Base-by-base conservation (phyloP, 2,797 vertebrate species). In the Sphenopsis melanotis region DNA sequence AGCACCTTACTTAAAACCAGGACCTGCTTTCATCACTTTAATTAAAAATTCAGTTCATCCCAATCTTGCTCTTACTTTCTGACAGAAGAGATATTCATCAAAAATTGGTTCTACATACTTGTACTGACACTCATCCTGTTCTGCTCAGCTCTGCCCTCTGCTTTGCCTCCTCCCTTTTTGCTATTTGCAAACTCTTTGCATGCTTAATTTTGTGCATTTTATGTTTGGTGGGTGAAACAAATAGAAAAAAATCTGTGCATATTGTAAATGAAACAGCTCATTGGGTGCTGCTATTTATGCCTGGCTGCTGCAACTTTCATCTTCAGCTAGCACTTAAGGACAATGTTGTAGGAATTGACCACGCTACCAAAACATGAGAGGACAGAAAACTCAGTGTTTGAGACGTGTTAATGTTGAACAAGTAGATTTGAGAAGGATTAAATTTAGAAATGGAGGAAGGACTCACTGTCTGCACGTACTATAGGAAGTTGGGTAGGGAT, bases 371-470 rank as follows among this genome's bases (percentile, higher is more conserved):
- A 83, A 55, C 21, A 47, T 0, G 1, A 44, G 39, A 65, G 53
- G 22, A 26, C 12, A 77, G 70, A 72, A 78, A 90, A 60, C 8
- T 65, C 44, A 34, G 15, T 27, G 32, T 50, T 81, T 69, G 68
- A 57, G 36, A 56, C 32, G 10, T 24, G 17, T 49, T 39, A 36
- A 24, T 91, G 75, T 32, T 79, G 61, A 85, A 30, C 17, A 34
- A 63, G 27, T 41, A 70, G 57, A 76, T 79, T 55, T 59, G 37
- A 89, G 87, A 89, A 86, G 52, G 81, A 84, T 87, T 97, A 96
- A 92, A 95, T 94, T 89, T 95, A 96, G 94, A 89, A 86, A 56
- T 63, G 44, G 65, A 93, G 68, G 90, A 95, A 94, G 44, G 59
- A 84, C 42, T 89, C 90, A 69, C 44, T 95, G 82, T 92, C 72